Conservation (phyloP, 92 coral and sea anemone species). For the Zoanthus gigantus region DNA sequence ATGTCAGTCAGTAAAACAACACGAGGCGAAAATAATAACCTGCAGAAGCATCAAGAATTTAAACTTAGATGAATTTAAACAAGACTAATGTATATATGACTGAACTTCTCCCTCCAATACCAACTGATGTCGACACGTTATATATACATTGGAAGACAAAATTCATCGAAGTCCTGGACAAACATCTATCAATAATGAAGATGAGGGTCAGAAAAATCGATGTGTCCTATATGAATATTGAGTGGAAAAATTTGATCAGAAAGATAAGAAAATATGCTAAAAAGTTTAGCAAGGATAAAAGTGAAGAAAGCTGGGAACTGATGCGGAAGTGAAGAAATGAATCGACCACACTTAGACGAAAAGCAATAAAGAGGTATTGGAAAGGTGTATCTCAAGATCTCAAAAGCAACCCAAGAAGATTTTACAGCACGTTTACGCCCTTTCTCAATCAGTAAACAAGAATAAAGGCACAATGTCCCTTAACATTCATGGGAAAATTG, state of each 20-base stretch:
- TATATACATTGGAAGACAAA: conserved; percentile 41
- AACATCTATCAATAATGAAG: conserved; percentile 65
- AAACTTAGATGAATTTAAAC: conserved; percentile 37
- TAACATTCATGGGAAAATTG: conserved; percentile 33
- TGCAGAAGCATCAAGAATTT: conserved; percentile 48
- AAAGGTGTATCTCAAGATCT: conserved; percentile 52
- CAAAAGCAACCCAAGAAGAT: conserved; percentile 50
- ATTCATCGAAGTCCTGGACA: conserved; percentile 43
- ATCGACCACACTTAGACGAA: conserved; percentile 57
- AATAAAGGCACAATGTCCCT: conserved; percentile 44
- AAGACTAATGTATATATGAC: neutral
- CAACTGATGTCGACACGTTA: neutral
- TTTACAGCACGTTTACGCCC: conserved; percentile 63
- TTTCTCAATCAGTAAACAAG: conserved; percentile 48
- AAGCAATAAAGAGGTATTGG: conserved; percentile 49
- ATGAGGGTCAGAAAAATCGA: conserved; percentile 72
- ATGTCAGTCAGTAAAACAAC: conserved; percentile 42
- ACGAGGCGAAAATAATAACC: conserved; percentile 64
- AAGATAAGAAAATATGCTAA: conserved; percentile 61
- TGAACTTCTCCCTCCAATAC: conserved; percentile 11
- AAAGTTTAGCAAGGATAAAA: conserved; percentile 34
- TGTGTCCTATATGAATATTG: conserved; percentile 62
- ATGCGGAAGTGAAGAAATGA: conserved; percentile 57
- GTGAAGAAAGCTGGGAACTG: conserved; percentile 50
- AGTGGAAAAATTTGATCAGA: conserved; percentile 67